Base-by-base conservation (phyloP, 1,140 invertebrate species). In the Palaemon carinicauda region DNA sequence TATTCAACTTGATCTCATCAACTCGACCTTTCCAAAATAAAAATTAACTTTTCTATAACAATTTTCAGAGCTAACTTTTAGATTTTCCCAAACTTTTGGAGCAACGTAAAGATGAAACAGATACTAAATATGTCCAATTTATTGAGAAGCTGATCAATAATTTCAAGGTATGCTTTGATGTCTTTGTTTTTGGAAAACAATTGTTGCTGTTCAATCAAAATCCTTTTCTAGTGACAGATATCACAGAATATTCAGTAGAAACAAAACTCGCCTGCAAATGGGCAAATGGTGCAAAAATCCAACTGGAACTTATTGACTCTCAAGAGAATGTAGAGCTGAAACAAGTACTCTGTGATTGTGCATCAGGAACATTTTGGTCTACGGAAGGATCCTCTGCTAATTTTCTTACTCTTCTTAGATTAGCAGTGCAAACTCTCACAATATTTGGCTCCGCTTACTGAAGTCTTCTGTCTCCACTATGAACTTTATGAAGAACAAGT, bases 261-360 rank as follows among this genome's bases (percentile, higher is more conserved):
- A 41, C 74, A 77, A 41, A 77, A 77, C 74, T 12, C 29, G 24
- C 74, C 29, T 77, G 29, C 74, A 77, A 77, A 51, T 77, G 29
- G 29, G 31, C 51, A 71, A 27, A 71, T 71, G 65, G 14, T 77
- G 74, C 74, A 77, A 41, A 29, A 80, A 54, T 80, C 33, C 77
- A 80, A 80, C 50, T 80, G 52, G 10, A 3, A 75, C 51, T 80
- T 12, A 54, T 80, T 80, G 77, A 80, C 77, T 56, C 56, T 14
- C 27, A 80, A 54, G 77, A 75, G 33, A 80, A 80, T 54, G 77
- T 80, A n/a, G n/a, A n/a, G n/a, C n/a, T n/a, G n/a, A n/a, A n/a
- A n/a, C n/a, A n/a, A n/a, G n/a, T n/a, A n/a, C 29, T 77, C 41
- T 33, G 29, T 77, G 29, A 77, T 51, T 77, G 74, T 77, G 7